Evolutionary conservation across 2,888 invertebrate species (phyloP).

Genomic region (Cataglyphis albicans): DNA sequence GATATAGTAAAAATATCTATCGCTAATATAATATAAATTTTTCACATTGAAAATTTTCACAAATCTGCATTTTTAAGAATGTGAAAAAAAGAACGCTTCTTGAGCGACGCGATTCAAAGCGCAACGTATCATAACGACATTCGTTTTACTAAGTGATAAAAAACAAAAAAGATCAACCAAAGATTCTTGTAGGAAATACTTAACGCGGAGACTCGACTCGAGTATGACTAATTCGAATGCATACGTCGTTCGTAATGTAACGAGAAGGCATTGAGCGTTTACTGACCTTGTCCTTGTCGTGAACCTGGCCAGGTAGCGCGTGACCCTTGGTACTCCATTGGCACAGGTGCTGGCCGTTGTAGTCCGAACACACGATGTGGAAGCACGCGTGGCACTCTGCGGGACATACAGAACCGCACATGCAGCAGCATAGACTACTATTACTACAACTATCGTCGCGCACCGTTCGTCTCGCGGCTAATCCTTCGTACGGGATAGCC

Average conservation of each 20-base stretch:
- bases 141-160: not conserved
- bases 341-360: slow-evolving; percentile 83
- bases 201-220: not conserved
- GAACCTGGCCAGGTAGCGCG: slow-evolving; percentile 82
- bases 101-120: not conserved
- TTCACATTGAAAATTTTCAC: not conserved
- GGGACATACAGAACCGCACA: slow-evolving; percentile 88
- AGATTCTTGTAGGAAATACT: not conserved
- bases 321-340: slow-evolving; percentile 84
- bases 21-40: not conserved
- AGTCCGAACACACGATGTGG: slow-evolving; percentile 87
- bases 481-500: slow-evolving; percentile 46
- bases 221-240: slow-evolving; percentile 9
- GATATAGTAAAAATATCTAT: not conserved
- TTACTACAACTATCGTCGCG: slow-evolving; percentile 40
- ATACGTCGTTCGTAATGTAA: not conserved
- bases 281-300: slow-evolving; percentile 84
- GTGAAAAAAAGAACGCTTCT: not conserved
- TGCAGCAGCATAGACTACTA: slow-evolving; percentile 87
- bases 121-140: not conserved
- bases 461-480: slow-evolving; percentile 39
- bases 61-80: not conserved
- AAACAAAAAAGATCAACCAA: not conserved
- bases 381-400: slow-evolving; percentile 90
- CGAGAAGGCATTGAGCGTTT: slow-evolving; percentile 26